Conservation (phyloP, 35 echinoderm and acorn worm species). For the Hemicentrotus pulcherrimus region DNA sequence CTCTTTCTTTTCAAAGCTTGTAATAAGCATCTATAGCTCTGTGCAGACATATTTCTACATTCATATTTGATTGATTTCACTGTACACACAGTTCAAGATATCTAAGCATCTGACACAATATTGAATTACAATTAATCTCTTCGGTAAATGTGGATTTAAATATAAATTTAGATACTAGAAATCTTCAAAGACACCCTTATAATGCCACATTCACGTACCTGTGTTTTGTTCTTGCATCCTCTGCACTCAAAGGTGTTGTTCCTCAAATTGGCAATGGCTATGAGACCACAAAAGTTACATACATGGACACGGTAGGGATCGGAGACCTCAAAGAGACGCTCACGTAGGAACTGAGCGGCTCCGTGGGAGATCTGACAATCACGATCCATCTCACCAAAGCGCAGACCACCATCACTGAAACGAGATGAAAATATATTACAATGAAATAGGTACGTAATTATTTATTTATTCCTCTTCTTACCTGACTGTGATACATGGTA, state of each 20-base stretch:
- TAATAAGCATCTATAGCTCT: too few relatives aligned
- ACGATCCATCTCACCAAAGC: conserved; percentile 99
- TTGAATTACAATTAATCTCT: too few relatives aligned
- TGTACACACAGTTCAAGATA: too few relatives aligned
- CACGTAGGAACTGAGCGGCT: conserved; percentile 92
- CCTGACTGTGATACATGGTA: background rate
- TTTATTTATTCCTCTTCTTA: background rate
- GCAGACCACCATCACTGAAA: conserved; percentile 95
- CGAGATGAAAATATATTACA: background rate
- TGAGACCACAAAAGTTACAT: conserved; percentile 94
- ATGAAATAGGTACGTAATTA: background rate
- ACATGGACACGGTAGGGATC: conserved; percentile 97
- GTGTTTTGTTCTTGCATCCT: conserved; percentile 98
- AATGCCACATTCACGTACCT: conserved; percentile 58
- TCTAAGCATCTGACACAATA: too few relatives aligned
- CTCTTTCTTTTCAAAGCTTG: too few relatives aligned
- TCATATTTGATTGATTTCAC: too few relatives aligned
- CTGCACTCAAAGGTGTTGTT: conserved; percentile 99
- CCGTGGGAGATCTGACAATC: conserved; percentile 99
- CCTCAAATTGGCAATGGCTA: conserved; percentile 94
- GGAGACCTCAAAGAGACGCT: conserved; percentile 94
- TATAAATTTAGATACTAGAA: too few relatives aligned
- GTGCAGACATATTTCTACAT: too few relatives aligned
- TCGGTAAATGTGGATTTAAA: too few relatives aligned
- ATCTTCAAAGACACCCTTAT: too few relatives aligned